Conservation (phyloP, 1,140 invertebrate genomes). For the Hesperophylax magnus region DNA sequence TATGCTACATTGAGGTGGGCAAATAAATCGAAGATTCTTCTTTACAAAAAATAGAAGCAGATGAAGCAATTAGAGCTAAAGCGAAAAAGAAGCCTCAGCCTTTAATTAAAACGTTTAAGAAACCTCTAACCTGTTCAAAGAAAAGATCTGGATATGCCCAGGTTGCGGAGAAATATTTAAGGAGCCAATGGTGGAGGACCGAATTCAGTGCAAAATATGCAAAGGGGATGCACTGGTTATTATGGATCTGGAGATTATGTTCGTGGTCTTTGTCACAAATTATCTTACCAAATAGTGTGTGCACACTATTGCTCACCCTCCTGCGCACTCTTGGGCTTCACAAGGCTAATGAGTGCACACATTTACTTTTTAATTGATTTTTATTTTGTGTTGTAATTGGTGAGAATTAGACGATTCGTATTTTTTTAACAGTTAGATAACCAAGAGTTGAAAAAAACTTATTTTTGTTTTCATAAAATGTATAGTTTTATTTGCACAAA, state of each 20-base stretch:
- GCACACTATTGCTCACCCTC: neutral
- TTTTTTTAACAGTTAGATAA: constrained; percentile 9
- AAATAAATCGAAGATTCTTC: too few relatives aligned
- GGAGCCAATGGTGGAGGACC: neutral
- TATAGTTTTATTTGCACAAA: constrained; percentile 18
- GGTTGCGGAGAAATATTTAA: neutral
- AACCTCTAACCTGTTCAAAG: neutral
- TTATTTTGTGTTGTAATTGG: neutral
- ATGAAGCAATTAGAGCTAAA: too few relatives aligned
- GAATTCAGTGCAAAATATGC: neutral
- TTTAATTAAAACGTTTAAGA: neutral
- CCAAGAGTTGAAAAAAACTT: constrained; percentile 12
- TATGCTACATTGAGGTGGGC: too few relatives aligned
- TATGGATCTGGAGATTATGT: neutral
- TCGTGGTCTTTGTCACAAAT: constrained; percentile 1
- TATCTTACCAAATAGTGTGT: neutral
- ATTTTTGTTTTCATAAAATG: constrained; percentile 3
- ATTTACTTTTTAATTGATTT: neutral
- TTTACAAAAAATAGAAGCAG: too few relatives aligned
- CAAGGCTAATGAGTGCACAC: neutral
- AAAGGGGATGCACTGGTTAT: neutral
- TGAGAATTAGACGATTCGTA: neutral
- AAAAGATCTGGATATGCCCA: neutral
- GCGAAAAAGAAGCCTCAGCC: neutral
- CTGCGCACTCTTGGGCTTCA: neutral